Evolutionary conservation across 2,797 vertebrate genomes (phyloP), one percentile per base, ranked within the genome.

Genomic region (Rhynchonycteris naso): DNA sequence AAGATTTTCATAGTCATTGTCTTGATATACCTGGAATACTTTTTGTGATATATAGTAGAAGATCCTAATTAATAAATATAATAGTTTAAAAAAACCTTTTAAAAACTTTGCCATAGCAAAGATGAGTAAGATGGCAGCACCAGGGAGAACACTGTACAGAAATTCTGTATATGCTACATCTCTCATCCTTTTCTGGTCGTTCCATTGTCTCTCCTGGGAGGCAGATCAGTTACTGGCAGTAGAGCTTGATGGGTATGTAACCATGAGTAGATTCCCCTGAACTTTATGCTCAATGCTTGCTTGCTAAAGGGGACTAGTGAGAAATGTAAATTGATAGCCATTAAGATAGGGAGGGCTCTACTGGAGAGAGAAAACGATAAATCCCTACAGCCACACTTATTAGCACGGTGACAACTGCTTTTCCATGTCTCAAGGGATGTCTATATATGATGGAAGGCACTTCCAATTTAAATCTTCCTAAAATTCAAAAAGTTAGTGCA

Each of bases 61-160:
- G 59, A 68, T 54, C 7, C 59, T 85, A 66, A 86, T 35, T 86
- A 90, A 75, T 65, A 90, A 79, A 59, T 65, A n/a, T 38, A 50
- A 74, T 30, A 1, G 14, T n/a, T 66, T 16, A 81, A 81, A 43
- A 7, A 43, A 43, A 43, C 5, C 43, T 43, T 6, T n/a, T 85
- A 28, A 47, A 80, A 52, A 24, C 61, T 21, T 30, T 61, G 14
- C 35, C 35, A 21, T 26, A 26, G 43, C 1, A 18, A 13, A 61
- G n/a, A 59, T 8, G 22, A n/a, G n/a, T 33, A 21, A 79, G 52
- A 52, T 1, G n/a, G 0, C 13, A 22, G 4, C 19, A 12, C 14
- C 38, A 30, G 5, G 3, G 43, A 59, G 16, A 66, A 68, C 1
- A 43, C 33, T 8, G 8, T 12, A 38, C 0, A 3, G 35, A 61